These are phyloP conservation scores for Pristionchus maxplancki DNA, from an alignment of 2,888 invertebrate genomes.

Conservation along the genomic window DNA sequence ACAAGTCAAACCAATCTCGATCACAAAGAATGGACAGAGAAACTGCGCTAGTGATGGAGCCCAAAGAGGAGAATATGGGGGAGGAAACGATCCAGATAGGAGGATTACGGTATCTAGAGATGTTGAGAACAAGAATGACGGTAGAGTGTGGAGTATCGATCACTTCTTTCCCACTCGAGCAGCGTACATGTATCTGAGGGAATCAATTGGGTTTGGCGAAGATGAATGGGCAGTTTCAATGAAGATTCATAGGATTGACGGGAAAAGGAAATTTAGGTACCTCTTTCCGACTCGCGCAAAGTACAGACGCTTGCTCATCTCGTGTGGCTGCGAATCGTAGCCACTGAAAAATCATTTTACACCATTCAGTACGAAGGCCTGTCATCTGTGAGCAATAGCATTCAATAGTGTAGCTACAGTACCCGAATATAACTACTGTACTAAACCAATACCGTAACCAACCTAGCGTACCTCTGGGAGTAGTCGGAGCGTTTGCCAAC, in stretches of 20 bases:
- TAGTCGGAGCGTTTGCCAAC: slow-evolving; percentile 42
- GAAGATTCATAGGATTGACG: no score
- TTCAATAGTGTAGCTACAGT: no score
- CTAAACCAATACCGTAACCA: no score
- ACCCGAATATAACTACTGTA: no score
- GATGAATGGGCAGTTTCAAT: neutral
- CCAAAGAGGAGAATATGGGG: neutral
- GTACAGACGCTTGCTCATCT: slow-evolving; percentile 45
- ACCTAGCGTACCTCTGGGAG: neutral
- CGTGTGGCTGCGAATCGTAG: neutral
- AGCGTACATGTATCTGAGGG: slow-evolving; percentile 48
- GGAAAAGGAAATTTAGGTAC: neutral
- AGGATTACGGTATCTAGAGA: slow-evolving; percentile 31
- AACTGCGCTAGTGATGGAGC: neutral
- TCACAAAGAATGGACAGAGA: neutral
- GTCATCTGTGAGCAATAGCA: no score
- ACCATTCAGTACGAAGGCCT: no score
- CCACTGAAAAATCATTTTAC: neutral
- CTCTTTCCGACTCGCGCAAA: slow-evolving; percentile 49
- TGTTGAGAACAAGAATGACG: neutral
- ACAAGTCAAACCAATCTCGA: slow-evolving; percentile 44
- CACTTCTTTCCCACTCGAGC: slow-evolving; percentile 42
- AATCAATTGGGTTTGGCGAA: neutral
- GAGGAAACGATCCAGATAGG: neutral
- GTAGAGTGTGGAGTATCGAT: neutral